A percentile compares a stretch with the other conserved stretches of the same genome.
These are phyloP conservation scores for Sisyra terminalis DNA, from an alignment of 2,888 invertebrate genomes.

Conservation along the genomic window DNA sequence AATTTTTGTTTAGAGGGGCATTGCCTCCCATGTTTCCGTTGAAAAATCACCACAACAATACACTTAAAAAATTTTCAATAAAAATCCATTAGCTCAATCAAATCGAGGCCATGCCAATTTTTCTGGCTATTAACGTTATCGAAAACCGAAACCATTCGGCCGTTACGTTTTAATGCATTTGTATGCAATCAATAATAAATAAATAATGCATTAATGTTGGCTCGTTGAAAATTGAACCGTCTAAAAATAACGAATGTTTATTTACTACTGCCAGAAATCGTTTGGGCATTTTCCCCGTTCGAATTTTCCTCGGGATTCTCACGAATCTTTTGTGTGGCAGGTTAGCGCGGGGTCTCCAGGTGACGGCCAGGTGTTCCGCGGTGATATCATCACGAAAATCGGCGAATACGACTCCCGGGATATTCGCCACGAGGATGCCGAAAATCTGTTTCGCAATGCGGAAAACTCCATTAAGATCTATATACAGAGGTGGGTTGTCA, in stretches of 20 bases:
- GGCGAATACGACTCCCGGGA: constrained; percentile 78
- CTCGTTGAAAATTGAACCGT: neutral
- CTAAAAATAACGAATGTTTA: constrained; percentile 6
- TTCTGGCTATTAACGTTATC: too few relatives aligned
- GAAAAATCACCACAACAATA: too few relatives aligned
- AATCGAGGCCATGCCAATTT: too few relatives aligned
- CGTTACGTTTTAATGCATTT: too few relatives aligned
- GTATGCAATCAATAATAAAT: neutral
- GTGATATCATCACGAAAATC: constrained; percentile 82
- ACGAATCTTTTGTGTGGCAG: constrained; percentile 31
- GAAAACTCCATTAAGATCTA: constrained; percentile 64
- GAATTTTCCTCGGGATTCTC: too few relatives aligned
- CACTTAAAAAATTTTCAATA: too few relatives aligned
- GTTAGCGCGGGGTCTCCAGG: constrained; percentile 75
- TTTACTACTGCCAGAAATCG: too few relatives aligned
- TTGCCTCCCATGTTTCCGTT: too few relatives aligned
- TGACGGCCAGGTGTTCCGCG: constrained; percentile 69
- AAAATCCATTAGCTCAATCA: too few relatives aligned
- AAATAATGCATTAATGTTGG: neutral
- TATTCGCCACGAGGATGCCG: constrained; percentile 81
- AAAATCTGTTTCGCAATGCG: constrained; percentile 70
- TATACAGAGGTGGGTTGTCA: constrained; percentile 56
- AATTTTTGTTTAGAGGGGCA: too few relatives aligned
- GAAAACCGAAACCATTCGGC: too few relatives aligned
- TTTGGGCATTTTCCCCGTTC: too few relatives aligned